Evolutionary conservation across 2,888 invertebrate genomes (phyloP), one percentile per base, ranked within the genome.

Genomic region (Sminthurides aquaticus): DNA sequence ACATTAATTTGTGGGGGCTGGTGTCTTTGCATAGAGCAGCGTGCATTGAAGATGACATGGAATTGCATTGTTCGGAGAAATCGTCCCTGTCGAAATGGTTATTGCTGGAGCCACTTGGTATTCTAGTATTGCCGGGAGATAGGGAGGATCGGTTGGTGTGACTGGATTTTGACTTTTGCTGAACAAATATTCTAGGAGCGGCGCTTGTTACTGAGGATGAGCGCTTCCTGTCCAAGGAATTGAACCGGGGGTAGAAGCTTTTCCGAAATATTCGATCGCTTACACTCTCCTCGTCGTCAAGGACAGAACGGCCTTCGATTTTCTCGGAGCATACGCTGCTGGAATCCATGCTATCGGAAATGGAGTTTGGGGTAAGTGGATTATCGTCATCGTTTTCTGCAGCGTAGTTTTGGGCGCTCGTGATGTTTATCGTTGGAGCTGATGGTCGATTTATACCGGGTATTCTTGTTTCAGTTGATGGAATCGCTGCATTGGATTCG

Each of bases 161-260:
- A 5, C 8, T 11, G 43, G 43, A 34, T 15, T 34, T 34, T 5
- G 43, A 34, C 43, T 34, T 34, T 34, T 34, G 43, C 15, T 34
- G 43, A 15, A 34, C 43, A 15, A 34, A 34, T 15, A 34, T 11
- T 15, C 43, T 34, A 5, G 58, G 54, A 58, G 52, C 58, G 2
- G 64, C 34, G 18, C 29, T 52, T 8, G 28, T 27, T 5, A 60
- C 52, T 3, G 58, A 58, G 24, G 34, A 25, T 8, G 58, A 58
- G 57, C 62, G 57, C 76, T 86, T 87, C 69, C 88, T 82, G 75
- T 88, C 88, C 77, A 89, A 86, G 76, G 91, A 90, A 77, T 93
- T 92, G 77, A 93, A 93, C 72, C 92, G 83, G 18, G 89, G 86
- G 77, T 91, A 93, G 79, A 91, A 93, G 78, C 92, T 92, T 78